phyloP scores from a whole-genome alignment of 2,797 vertebrate genomes.

The Scleropages formosus region DNA sequence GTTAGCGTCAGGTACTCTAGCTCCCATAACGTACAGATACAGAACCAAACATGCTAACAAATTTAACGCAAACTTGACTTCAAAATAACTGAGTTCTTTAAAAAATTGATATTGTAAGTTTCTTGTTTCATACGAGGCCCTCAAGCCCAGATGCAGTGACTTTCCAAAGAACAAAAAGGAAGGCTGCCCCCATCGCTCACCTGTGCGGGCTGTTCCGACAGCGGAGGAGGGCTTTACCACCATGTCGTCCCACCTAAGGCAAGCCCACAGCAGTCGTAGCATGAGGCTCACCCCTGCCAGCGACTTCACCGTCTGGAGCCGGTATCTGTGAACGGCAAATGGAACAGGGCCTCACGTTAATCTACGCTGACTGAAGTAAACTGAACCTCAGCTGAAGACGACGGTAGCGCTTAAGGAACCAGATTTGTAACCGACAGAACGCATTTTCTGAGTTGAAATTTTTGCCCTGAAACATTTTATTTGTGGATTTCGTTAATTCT shows the following conservation, averaged over 20 bases:
- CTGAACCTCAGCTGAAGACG: not conserved
- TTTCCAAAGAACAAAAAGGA: not conserved
- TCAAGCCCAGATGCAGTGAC: not conserved
- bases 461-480: too few species aligned
- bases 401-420: too few species aligned
- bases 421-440: too few species aligned
- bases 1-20: not conserved
- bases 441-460: too few species aligned
- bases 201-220: constrained; percentile 87
- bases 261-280: constrained; percentile 92
- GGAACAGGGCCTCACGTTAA: not conserved
- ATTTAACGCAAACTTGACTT: not conserved
- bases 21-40: not conserved
- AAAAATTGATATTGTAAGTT: too few species aligned
- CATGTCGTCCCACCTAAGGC: constrained; percentile 97
- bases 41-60: not conserved
- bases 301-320: constrained; percentile 92
- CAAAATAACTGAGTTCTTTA: too few species aligned
- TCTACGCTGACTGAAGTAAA: not conserved
- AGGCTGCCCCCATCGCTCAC: constrained; percentile 53
- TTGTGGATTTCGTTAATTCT: not conserved
- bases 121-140: not conserved
- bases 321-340: constrained; percentile 72
- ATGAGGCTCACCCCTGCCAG: constrained; percentile 94
- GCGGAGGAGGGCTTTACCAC: constrained; percentile 85